These are phyloP conservation scores for Oriolus oriolus DNA, from an alignment of 2,113 vertebrate genomes.

Conservation along the genomic window DNA sequence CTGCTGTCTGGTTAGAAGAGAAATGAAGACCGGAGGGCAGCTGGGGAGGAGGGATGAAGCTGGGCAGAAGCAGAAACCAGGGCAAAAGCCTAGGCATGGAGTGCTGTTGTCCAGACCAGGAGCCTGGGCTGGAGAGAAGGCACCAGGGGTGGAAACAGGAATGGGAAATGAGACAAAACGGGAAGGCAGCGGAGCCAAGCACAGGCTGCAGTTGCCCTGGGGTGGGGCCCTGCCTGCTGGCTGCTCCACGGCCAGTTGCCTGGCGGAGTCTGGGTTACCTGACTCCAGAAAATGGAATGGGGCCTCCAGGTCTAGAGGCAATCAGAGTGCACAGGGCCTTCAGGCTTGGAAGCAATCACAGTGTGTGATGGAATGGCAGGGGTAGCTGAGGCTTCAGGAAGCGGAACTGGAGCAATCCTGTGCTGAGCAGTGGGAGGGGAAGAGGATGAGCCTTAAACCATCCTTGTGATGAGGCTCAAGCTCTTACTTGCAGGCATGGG, in stretches of 20 bases:
- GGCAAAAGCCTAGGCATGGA: not conserved
- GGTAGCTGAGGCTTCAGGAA: not conserved
- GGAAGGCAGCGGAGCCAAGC: not conserved
- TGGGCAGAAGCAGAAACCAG: not conserved
- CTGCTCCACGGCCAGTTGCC: not conserved
- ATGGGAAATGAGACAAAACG: not conserved
- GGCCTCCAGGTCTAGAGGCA: not conserved
- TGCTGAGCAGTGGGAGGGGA: not conserved
- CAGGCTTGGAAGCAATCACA: not conserved
- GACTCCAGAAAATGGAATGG: not conserved
- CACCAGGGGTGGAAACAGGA: accelerated
- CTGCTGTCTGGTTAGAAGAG: not conserved
- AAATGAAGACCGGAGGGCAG: not conserved
- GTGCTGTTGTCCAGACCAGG: accelerated
- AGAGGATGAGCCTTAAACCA: not conserved
- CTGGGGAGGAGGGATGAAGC: not conserved
- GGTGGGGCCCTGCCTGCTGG: not conserved
- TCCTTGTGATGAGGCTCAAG: not conserved
- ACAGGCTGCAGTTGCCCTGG: not conserved
- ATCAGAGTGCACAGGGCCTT: not conserved
- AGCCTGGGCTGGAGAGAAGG: not conserved
- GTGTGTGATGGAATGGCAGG: accelerated
- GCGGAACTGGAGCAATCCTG: not conserved
- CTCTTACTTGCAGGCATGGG: not conserved
- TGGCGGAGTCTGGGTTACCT: not conserved